Base-by-base conservation (phyloP, 2,113 vertebrate species). In the Ceyx cyanopectus region DNA sequence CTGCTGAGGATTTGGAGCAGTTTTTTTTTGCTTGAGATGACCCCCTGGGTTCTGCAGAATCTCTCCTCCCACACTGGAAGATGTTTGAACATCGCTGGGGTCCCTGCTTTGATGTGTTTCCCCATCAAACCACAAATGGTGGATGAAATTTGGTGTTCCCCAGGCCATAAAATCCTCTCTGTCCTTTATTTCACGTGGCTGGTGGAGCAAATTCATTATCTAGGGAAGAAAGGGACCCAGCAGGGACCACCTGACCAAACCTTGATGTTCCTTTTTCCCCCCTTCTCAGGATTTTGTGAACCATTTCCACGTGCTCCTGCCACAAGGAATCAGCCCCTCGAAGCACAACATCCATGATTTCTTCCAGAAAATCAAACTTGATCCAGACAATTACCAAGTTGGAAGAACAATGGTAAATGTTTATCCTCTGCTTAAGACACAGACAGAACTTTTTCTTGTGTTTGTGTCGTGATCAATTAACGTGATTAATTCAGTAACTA, bases 241-340 rank as follows among this genome's bases (percentile, higher is more conserved):
- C 45, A 82, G 20, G 82, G 75, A 9, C 53, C 17, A 58, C 9
- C 56, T 85, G 62, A 89, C 27, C 70, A 73, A 54, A 37, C 50
- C 70, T 60, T 51, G 8, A 4, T 34, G 6, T 45, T 54, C 79
- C 21, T 80, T 32, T 76, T 62, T 92, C 78, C 10, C 37, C 26
- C 26, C 62, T 94, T 90, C 78, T 57, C 89, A 99, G 99, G 99
- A 99, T 92, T 99, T 99, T 95, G 97, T 99, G 66, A 98, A 97
- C 86, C 99, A 99, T 95, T 99, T 99, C 97, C 97, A 97, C 26
- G 98, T 99, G 78, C 98, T 99, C 89, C 98, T 99, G 77, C 98
- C 98, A 9, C 98, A 96, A 92, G 97, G 97, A 85, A 97, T 97
- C 94, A 95, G 90, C 56, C 97, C 98, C 13, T 98, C 97, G 56